A percentile compares a stretch with the other conserved stretches of the same genome.
Conservation (phyloP, 2,113 vertebrate species). For the Sterrhoptilus dennistouni region DNA sequence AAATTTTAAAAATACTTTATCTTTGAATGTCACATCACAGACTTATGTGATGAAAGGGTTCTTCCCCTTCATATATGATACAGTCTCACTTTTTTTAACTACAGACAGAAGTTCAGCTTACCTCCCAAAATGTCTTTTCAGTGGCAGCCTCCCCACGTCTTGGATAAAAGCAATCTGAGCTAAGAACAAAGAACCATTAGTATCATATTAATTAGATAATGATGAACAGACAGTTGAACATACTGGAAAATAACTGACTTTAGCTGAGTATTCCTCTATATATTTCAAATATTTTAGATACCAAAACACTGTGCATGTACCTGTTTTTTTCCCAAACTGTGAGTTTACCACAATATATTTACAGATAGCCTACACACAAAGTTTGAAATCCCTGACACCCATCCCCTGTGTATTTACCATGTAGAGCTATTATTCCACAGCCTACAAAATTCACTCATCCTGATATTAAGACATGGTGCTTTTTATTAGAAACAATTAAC, state of each 20-base stretch:
- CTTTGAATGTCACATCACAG: background rate
- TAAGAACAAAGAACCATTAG: conserved; percentile 60
- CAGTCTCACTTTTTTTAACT: background rate
- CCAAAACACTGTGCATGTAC: background rate
- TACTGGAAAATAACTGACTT: background rate
- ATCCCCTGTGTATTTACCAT: background rate
- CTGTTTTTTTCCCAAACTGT: background rate
- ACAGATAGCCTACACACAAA: background rate
- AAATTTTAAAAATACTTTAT: background rate
- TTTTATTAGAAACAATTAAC: background rate
- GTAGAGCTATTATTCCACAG: background rate
- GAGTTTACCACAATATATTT: background rate
- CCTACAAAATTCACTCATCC: background rate
- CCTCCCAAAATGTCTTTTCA: conserved; percentile 83
- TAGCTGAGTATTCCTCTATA: background rate
- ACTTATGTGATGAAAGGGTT: background rate
- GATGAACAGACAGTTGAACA: background rate
- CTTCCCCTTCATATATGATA: background rate
- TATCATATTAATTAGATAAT: background rate
- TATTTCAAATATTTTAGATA: background rate
- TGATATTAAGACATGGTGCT: background rate
- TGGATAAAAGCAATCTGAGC: conserved; percentile 94
- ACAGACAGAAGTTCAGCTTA: conserved; percentile 62
- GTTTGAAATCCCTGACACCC: background rate
- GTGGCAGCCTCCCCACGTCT: conserved; percentile 87